A percentile compares a stretch with the other conserved stretches of the same genome.
Conservation (phyloP, 2,888 invertebrate genomes). For the Apotomis capreana region DNA sequence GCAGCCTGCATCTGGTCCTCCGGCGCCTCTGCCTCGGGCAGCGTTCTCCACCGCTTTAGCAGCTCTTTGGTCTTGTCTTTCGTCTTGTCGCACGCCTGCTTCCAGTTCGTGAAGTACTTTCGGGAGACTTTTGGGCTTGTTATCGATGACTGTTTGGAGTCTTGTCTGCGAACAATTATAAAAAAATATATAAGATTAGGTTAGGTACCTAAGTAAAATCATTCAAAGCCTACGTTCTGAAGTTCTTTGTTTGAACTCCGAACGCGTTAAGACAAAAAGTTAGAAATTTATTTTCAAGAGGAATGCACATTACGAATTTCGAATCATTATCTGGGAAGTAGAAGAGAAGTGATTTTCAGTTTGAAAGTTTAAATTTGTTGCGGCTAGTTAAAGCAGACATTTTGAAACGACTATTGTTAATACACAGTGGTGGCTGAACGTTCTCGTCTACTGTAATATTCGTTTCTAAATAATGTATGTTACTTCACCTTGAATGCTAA, state of each 20-base stretch:
- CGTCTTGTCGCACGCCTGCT: conserved; percentile 89
- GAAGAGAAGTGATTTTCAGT: not conserved
- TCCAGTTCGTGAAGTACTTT: conserved; percentile 89
- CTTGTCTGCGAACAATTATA: conserved; percentile 65
- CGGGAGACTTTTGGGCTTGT: conserved; percentile 85
- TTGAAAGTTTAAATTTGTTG: conserved; percentile 23
- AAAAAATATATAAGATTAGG: not conserved
- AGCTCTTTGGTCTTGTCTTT: conserved; percentile 89
- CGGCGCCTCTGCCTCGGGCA: conserved; percentile 82
- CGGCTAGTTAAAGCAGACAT: not conserved
- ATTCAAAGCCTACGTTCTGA: no score
- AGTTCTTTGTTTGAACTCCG: no score
- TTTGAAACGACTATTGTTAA: no score
- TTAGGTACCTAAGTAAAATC: not conserved
- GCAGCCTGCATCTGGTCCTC: conserved; percentile 69
- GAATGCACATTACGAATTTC: no score
- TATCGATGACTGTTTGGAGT: conserved; percentile 67
- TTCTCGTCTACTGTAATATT: no score
- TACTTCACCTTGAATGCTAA: no score
- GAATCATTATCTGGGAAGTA: no score
- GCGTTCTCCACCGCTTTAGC: conserved; percentile 87
- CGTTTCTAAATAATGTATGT: no score
- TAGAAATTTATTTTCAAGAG: no score
- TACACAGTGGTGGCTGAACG: no score
- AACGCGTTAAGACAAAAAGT: no score